These are phyloP conservation scores for Heloderma charlesbogerti DNA, from an alignment of 2,113 vertebrate species.

Conservation along the genomic window DNA sequence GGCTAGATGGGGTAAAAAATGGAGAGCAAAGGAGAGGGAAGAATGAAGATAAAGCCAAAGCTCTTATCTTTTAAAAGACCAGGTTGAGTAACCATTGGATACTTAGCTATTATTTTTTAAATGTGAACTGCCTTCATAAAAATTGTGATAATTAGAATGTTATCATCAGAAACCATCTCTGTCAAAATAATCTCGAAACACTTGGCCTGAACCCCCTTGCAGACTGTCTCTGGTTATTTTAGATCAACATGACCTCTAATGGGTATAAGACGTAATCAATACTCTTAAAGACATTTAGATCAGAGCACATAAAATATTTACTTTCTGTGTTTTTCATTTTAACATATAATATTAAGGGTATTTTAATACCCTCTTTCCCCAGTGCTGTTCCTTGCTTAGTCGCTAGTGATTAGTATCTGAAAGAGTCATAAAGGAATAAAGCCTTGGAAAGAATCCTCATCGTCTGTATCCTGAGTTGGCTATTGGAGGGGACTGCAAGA, in stretches of 20 bases:
- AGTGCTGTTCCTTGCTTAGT: too few relatives aligned
- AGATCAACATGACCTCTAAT: conserved; percentile 82
- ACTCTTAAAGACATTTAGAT: conserved; percentile 78
- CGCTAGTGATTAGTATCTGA: too few relatives aligned
- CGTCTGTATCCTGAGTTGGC: too few relatives aligned
- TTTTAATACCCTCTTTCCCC: too few relatives aligned
- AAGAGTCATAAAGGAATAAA: too few relatives aligned
- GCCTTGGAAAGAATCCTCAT: too few relatives aligned
- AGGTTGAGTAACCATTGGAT: not conserved
- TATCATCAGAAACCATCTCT: conserved; percentile 29
- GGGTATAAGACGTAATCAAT: conserved; percentile 81
- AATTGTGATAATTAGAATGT: conserved; percentile 8
- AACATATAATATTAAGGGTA: too few relatives aligned
- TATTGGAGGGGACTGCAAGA: too few relatives aligned
- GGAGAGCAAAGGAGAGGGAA: not conserved
- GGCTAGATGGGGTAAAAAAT: not conserved
- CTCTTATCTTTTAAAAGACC: not conserved
- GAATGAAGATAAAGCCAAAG: not conserved
- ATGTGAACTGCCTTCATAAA: conserved; percentile 38
- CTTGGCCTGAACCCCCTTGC: conserved; percentile 51
- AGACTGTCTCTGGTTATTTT: conserved; percentile 69
- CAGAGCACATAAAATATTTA: conserved; percentile 90
- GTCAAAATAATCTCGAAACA: conserved; percentile 59
- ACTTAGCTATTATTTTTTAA: conserved; percentile 9
- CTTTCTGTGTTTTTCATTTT: conserved; percentile 71